These are phyloP conservation scores for Gari tellinella DNA, from an alignment of 2,888 invertebrate genomes.

Conservation along the genomic window DNA sequence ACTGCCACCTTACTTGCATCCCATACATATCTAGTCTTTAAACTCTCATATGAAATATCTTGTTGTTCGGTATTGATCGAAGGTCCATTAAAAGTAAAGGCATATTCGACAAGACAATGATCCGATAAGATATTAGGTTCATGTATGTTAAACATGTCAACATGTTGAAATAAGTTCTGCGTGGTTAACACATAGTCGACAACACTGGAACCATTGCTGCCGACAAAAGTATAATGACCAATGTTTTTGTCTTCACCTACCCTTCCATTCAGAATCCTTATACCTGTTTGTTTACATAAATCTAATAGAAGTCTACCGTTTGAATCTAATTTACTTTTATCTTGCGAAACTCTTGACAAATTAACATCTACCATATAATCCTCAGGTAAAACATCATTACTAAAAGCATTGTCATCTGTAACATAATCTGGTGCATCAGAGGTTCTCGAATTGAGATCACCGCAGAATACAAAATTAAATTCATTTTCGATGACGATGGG, in stretches of 20 bases:
- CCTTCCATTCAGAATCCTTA: slow-evolving; percentile 25
- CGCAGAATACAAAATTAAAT: slow-evolving; percentile 7
- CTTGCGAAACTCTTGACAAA: background rate
- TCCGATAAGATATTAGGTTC: slow-evolving; percentile 14
- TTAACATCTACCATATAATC: background rate
- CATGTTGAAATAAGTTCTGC: background rate
- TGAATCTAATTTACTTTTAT: too few relatives aligned
- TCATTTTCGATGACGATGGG: background rate
- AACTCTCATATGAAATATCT: background rate
- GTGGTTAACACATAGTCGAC: slow-evolving; percentile 3
- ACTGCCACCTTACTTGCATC: too few relatives aligned
- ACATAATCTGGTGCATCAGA: slow-evolving; percentile 11
- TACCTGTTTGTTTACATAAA: slow-evolving; percentile 23
- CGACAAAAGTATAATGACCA: slow-evolving; percentile 12
- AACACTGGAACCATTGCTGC: slow-evolving; percentile 4
- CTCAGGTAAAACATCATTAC: too few relatives aligned
- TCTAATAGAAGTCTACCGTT: slow-evolving; percentile 11
- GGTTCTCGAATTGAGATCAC: slow-evolving; percentile 4
- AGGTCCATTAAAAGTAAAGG: background rate
- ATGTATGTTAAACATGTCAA: background rate
- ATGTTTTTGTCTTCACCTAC: slow-evolving; percentile 6
- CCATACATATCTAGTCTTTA: too few relatives aligned
- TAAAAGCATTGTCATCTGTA: background rate
- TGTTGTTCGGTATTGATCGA: background rate
- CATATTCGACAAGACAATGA: slow-evolving; percentile 5